phyloP scores from a whole-genome alignment of 2,888 invertebrate species.

The Linnaemya tessellans region DNA sequence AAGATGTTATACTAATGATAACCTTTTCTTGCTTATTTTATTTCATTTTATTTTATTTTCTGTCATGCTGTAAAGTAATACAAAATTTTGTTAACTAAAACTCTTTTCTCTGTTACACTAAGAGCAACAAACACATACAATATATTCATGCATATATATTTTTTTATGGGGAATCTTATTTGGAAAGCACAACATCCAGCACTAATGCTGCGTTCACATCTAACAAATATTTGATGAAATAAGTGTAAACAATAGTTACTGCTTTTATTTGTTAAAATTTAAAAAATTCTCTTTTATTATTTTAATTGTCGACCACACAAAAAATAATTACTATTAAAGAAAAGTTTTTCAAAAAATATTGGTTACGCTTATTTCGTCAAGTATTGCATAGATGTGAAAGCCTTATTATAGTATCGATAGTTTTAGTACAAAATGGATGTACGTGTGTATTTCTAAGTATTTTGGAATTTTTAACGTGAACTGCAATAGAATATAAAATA shows the following conservation, averaged over 20 bases:
- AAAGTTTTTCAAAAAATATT: no score
- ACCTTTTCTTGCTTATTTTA: slow-evolving; percentile 61
- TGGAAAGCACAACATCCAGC: slow-evolving; percentile 20
- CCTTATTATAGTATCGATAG: slow-evolving; percentile 44
- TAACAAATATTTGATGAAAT: background rate
- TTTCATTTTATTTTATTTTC: background rate
- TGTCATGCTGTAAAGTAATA: slow-evolving; percentile 59
- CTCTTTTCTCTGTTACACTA: slow-evolving; percentile 24
- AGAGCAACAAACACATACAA: slow-evolving; percentile 21
- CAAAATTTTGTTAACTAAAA: slow-evolving; percentile 60
- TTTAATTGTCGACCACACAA: no score
- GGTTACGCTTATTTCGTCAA: no score
- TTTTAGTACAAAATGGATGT: slow-evolving; percentile 32
- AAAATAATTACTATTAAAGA: no score
- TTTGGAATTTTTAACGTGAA: no score
- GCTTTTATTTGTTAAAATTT: no score
- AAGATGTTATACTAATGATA: slow-evolving; percentile 71
- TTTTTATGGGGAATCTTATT: slow-evolving; percentile 21
- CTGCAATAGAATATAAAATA: no score
- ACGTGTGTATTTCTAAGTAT: no score
- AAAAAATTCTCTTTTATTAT: no score
- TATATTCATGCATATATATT: background rate
- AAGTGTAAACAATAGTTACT: no score
- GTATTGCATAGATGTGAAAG: no score
- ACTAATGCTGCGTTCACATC: no score